phyloP scores from a whole-genome alignment of 2,888 invertebrate species.

The Heteromyza rotundicornis region DNA sequence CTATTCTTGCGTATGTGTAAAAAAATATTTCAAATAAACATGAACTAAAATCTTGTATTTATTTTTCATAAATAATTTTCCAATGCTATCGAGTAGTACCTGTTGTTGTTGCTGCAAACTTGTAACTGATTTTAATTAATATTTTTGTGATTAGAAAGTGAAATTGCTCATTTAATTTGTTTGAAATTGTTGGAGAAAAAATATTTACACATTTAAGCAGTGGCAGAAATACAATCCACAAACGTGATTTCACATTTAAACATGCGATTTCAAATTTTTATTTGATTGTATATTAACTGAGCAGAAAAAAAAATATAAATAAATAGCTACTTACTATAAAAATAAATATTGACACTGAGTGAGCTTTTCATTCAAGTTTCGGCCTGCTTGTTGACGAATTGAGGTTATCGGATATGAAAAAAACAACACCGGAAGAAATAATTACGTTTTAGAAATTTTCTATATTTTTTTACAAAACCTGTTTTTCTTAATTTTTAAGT shows the following conservation, averaged over 20 bases:
- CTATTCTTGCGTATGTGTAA: too few species aligned
- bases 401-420: too few species aligned
- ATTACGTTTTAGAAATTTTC: too few species aligned
- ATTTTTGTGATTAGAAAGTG: background rate
- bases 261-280: background rate
- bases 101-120: background rate
- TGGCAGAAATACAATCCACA: background rate
- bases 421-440: too few species aligned
- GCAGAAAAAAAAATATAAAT: background rate
- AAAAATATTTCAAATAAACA: too few species aligned
- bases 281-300: background rate
- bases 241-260: background rate
- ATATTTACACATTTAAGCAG: background rate
- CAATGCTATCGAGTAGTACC: too few species aligned
- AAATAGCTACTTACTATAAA: background rate
- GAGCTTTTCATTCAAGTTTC: background rate
- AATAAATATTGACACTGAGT: background rate
- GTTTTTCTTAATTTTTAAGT: too few species aligned
- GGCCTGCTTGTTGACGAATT: background rate
- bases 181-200: background rate
- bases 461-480: too few species aligned
- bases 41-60: too few species aligned
- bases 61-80: too few species aligned
- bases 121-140: background rate
- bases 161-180: too few species aligned